These are phyloP conservation scores for Macrocentrus cingulum DNA, from an alignment of 1,140 invertebrate genomes.

Conservation along the genomic window DNA sequence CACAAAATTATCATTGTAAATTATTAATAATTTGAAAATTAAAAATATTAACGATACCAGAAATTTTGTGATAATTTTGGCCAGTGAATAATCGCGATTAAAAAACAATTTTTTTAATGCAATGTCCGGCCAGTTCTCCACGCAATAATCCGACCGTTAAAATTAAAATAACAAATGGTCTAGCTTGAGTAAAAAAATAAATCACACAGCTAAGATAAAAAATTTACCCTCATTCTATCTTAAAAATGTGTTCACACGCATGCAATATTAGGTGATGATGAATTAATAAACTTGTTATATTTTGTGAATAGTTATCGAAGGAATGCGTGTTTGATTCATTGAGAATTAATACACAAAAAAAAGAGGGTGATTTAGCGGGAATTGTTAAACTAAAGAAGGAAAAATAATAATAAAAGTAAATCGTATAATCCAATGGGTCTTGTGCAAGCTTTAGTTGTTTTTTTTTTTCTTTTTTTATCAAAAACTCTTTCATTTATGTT, in stretches of 20 bases:
- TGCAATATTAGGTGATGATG: conserved; percentile 42
- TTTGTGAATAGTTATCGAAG: conserved; percentile 9
- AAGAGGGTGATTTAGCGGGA: conserved; percentile 4
- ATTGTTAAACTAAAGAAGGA: conserved; percentile 12
- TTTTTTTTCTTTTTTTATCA: conserved; percentile 44
- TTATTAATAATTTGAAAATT: too few relatives aligned
- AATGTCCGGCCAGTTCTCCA: conserved; percentile 38
- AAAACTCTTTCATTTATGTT: conserved; percentile 31
- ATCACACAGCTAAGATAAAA: not conserved
- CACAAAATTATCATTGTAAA: too few relatives aligned
- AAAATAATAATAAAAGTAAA: conserved; percentile 21
- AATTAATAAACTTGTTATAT: conserved; percentile 36
- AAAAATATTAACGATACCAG: too few relatives aligned
- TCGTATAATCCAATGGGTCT: conserved; percentile 46
- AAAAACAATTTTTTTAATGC: conserved; percentile 17
- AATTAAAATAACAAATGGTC: not conserved
- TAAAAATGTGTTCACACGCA: conserved; percentile 41
- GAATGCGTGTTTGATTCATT: not conserved
- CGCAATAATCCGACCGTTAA: conserved; percentile 28
- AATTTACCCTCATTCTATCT: conserved; percentile 18
- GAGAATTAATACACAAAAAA: not conserved
- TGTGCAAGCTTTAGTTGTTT: conserved; percentile 52
- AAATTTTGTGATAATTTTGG: too few relatives aligned
- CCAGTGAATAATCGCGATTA: not conserved
- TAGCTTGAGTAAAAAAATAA: conserved; percentile 11